A percentile compares a stretch with the other conserved stretches of the same genome.
phyloP scores from a whole-genome alignment of 2,113 vertebrate species.

The Daubentonia madagascariensis region DNA sequence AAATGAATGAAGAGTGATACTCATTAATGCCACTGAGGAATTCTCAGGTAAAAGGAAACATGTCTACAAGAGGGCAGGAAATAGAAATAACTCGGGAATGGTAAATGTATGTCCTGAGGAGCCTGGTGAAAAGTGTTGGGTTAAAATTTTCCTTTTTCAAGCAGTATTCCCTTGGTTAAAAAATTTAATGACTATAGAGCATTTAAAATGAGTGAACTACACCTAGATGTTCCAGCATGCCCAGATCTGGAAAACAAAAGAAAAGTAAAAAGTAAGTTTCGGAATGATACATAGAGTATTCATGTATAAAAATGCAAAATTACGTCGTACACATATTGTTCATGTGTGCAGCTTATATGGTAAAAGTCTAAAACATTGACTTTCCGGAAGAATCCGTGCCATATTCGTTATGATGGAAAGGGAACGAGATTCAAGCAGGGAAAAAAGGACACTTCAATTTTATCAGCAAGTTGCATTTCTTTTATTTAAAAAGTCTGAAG shows the following conservation, averaged over 20 bases:
- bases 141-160: slow-evolving; percentile 18
- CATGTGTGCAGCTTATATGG: neutral
- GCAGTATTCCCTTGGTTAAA: slow-evolving; percentile 38
- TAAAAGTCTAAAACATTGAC: neutral
- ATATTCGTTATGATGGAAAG: slow-evolving; percentile 1
- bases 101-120: neutral
- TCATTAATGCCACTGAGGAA: neutral
- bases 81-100: neutral
- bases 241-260: neutral
- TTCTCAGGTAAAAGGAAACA: neutral
- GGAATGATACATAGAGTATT: neutral
- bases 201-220: slow-evolving; percentile 9
- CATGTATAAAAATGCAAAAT: neutral
- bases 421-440: neutral
- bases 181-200: neutral
- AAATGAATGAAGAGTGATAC: neutral
- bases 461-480: slow-evolving; percentile 52
- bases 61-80: neutral
- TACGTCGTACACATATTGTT: neutral
- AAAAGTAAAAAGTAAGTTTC: neutral
- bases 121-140: neutral
- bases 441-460: slow-evolving; percentile 49
- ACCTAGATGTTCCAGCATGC: neutral
- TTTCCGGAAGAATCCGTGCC: neutral
- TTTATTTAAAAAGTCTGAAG: slow-evolving; percentile 62